Base-by-base conservation (phyloP, 1,140 invertebrate species). In the Lasioglossum albipes region DNA sequence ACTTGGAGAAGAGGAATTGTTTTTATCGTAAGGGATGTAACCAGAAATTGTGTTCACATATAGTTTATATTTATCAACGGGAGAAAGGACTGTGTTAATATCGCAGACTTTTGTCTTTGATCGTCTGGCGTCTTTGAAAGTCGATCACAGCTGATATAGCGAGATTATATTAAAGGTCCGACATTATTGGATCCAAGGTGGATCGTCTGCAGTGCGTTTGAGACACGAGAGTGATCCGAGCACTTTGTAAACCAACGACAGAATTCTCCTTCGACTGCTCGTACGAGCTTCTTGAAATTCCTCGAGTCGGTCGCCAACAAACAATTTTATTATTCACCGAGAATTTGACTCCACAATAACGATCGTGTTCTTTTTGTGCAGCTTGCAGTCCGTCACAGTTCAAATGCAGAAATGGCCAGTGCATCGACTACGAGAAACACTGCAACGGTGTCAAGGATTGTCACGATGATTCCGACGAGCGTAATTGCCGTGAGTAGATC, bases 381-480 rank as follows among this genome's bases (percentile, higher is more conserved):
- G 92, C 71, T 22, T 93, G 91, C 69, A 89, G 75, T 13, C 61
- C 82, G 54, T 91, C 91, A 72, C 89, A 94, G 81, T 94, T 93
- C 86, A 87, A 93, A 83, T 95, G 96, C 88, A 90, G 93, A 79
- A 94, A 95, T 89, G 95, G 95, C 9, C 94, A 94, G 82, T 98
- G 97, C 89, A 95, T 98, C 74, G 94, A 93, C 49, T 87, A 88
- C 20, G 92, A 89, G 72, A 91, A 93, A 69, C 94, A 94, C 42
- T 97, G 97, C 92, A 94, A 97, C 90, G 93, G 94, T 18, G 79
- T 91, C 2, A 59, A 76, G 61, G 95, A 97, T 84, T 96, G 96
- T 89, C 85, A 88, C 27, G 94, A 95, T 65, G 89, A 91, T 79
- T 94, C 95, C 57, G 95, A 96, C 85, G 95, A 96, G 88, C 90